A percentile compares a stretch with the other conserved stretches of the same genome.
Conservation (phyloP, 2,888 invertebrate species). For the Lepidochrysops patricia region DNA sequence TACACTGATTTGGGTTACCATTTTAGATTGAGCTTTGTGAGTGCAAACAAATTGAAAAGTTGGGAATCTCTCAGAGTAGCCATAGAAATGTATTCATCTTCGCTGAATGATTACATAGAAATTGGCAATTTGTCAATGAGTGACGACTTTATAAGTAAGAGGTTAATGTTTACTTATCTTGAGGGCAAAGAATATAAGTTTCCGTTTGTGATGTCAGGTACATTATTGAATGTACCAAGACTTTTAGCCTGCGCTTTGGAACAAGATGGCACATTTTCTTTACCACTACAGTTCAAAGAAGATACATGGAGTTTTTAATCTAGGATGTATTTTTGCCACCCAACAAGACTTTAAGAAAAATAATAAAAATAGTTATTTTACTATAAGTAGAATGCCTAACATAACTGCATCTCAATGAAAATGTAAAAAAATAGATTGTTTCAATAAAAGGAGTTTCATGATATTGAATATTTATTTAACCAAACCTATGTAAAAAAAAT, state of each 20-base stretch:
- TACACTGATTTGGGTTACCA: slow-evolving; percentile 80
- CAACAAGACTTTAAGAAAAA: neutral
- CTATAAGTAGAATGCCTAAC: neutral
- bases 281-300: slow-evolving; percentile 45
- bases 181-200: slow-evolving; percentile 75
- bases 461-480: too few relatives aligned
- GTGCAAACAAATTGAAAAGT: slow-evolving; percentile 75
- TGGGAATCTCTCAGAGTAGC: slow-evolving; percentile 81
- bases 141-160: slow-evolving; percentile 83
- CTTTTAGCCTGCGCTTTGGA: slow-evolving; percentile 84
- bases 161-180: slow-evolving; percentile 80
- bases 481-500: too few relatives aligned
- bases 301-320: slow-evolving; percentile 38
- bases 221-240: slow-evolving; percentile 82
- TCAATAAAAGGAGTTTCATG: slow-evolving; percentile 5
- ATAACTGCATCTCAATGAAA: neutral
- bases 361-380: neutral
- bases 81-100: slow-evolving; percentile 84
- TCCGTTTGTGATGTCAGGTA: slow-evolving; percentile 81
- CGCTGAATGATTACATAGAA: slow-evolving; percentile 77
- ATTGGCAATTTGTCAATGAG: slow-evolving; percentile 83
- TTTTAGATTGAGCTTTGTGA: slow-evolving; percentile 76
- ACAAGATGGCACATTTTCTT: slow-evolving; percentile 54
- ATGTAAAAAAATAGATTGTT: slow-evolving; percentile 10
- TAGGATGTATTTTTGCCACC: neutral